A percentile compares a stretch with the other conserved stretches of the same genome.
Conservation (phyloP, 2,113 vertebrate species). For the Anas platyrhynchos region DNA sequence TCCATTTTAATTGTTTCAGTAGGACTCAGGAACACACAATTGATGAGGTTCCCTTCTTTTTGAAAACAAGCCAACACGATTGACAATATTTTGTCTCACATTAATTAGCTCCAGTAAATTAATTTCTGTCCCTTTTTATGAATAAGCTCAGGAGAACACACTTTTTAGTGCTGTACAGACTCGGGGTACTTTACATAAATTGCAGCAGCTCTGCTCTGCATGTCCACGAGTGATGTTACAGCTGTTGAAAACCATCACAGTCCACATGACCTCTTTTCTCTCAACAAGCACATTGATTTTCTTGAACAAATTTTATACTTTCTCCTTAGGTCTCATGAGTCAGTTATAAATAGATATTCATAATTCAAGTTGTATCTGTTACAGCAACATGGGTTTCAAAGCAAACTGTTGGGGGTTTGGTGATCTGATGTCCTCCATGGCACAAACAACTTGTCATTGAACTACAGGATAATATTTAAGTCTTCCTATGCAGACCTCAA, state of each 20-base stretch:
- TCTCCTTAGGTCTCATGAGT: background rate
- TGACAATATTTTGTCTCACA: background rate
- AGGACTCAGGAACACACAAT: background rate
- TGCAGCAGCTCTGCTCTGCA: background rate
- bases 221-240: background rate
- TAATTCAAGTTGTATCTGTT: background rate
- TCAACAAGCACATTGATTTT: background rate
- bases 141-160: background rate
- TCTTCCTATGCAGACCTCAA: background rate
- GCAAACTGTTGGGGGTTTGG: background rate
- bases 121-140: background rate
- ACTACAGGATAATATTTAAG: background rate
- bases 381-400: background rate
- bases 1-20: background rate
- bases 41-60: background rate
- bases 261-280: background rate
- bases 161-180: background rate
- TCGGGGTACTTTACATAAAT: background rate
- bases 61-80: background rate
- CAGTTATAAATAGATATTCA: background rate
- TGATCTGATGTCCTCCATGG: background rate
- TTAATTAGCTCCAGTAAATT: background rate
- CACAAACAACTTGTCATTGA: background rate
- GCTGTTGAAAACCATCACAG: background rate
- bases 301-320: background rate